Conservation (phyloP, 2,797 vertebrate species). For the Hydrolagus colliei region DNA sequence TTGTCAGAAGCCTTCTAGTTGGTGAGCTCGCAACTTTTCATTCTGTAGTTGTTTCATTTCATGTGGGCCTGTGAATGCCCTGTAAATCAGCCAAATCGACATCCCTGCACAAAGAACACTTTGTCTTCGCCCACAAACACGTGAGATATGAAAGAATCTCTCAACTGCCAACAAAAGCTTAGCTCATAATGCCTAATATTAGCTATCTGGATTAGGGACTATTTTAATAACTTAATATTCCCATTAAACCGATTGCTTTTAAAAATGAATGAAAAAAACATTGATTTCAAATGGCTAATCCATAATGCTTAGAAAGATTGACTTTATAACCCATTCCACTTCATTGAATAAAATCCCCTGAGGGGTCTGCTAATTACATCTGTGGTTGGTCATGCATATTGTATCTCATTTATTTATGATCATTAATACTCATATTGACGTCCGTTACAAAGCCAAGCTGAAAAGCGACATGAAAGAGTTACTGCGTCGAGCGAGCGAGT, state of each 20-base stretch:
- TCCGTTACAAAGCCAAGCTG: no score
- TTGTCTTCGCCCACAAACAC: conserved; percentile 69
- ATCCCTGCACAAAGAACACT: conserved; percentile 72
- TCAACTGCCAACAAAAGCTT: conserved; percentile 53
- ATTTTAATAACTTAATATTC: conserved; percentile 3
- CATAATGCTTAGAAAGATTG: neutral
- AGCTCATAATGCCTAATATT: conserved; percentile 50
- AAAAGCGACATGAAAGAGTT: neutral
- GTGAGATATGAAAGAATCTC: conserved; percentile 70
- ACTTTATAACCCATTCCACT: neutral
- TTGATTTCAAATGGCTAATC: conserved; percentile 7
- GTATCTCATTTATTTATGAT: neutral
- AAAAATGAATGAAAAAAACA: conserved; percentile 8
- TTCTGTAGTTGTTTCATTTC: conserved; percentile 66
- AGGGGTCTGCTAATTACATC: neutral
- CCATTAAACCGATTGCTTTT: conserved; percentile 23
- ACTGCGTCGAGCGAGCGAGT: no score
- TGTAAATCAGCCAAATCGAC: conserved; percentile 65
- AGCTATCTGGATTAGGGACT: conserved; percentile 32
- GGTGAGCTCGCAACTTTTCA: conserved; percentile 37
- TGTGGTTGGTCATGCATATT: neutral
- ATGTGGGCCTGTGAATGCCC: conserved; percentile 62
- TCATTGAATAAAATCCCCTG: neutral
- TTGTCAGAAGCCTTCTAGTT: no score
- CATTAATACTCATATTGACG: neutral